A percentile compares a stretch with the other conserved stretches of the same genome.
phyloP scores from a whole-genome alignment of 2,888 invertebrate genomes.

The Cerastis rubricosa region DNA sequence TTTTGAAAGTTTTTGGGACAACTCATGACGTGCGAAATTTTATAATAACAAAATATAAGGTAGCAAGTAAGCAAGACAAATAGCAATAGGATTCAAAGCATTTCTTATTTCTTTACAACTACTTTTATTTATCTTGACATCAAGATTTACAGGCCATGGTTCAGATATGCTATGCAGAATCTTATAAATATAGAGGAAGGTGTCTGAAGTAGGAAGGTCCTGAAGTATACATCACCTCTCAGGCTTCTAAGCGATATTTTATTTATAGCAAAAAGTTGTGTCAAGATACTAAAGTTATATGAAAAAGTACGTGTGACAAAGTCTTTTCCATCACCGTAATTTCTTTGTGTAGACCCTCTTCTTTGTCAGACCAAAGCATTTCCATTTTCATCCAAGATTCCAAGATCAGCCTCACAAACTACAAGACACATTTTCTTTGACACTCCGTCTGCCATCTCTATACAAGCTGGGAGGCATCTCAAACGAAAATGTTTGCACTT shows the following conservation, averaged over 20 bases:
- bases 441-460: slow-evolving; percentile 58
- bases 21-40: neutral
- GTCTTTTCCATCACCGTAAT: neutral
- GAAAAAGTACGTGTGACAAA: neutral
- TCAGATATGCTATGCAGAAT: too few species aligned
- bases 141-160: neutral
- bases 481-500: slow-evolving; percentile 75
- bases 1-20: neutral
- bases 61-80: neutral
- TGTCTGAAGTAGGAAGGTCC: neutral
- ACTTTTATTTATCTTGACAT: neutral
- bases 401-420: slow-evolving; percentile 38
- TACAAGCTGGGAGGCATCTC: slow-evolving; percentile 64
- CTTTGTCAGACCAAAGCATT: slow-evolving; percentile 1
- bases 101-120: neutral
- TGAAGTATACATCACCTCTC: neutral
- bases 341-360: neutral
- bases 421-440: slow-evolving; percentile 57
- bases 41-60: neutral
- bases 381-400: slow-evolving; percentile 4
- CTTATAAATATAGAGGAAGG: neutral
- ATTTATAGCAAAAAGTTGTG: neutral
- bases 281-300: neutral
- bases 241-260: neutral
- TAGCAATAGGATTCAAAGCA: neutral